Conservation (phyloP, 1,140 invertebrate genomes). For the Prorops nasuta region DNA sequence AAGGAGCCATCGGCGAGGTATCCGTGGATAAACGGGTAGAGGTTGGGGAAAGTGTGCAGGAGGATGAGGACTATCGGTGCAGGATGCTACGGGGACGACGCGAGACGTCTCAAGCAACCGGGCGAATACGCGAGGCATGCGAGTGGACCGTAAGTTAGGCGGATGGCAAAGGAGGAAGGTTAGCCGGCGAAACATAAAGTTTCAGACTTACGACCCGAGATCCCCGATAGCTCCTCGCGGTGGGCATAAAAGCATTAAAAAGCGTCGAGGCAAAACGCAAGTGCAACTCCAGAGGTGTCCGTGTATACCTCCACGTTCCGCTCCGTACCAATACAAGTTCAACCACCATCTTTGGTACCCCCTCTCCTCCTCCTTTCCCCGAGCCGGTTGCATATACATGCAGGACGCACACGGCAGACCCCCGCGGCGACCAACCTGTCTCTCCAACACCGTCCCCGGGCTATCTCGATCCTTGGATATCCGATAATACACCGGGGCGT, state of each 20-base stretch:
- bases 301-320: slow-evolving; percentile 13
- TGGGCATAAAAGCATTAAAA: slow-evolving; percentile 56
- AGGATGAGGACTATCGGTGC: slow-evolving; percentile 23
- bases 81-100: slow-evolving; percentile 35
- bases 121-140: slow-evolving; percentile 30
- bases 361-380: slow-evolving; percentile 13
- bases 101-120: slow-evolving; percentile 54
- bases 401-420: slow-evolving; percentile 40
- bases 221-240: slow-evolving; percentile 56
- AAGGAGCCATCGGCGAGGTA: slow-evolving; percentile 10
- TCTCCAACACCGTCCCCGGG: slow-evolving; percentile 48
- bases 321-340: slow-evolving; percentile 1
- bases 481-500: slow-evolving; percentile 55
- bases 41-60: slow-evolving; percentile 3
- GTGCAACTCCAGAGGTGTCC: too few species aligned
- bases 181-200: slow-evolving; percentile 56
- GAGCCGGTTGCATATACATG: slow-evolving; percentile 26
- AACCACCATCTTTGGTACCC: slow-evolving; percentile 1
- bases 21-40: background rate
- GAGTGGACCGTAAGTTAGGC: slow-evolving; percentile 56
- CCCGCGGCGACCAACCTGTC: slow-evolving; percentile 53
- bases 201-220: slow-evolving; percentile 59
- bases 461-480: slow-evolving; percentile 37
- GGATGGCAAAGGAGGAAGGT: slow-evolving; percentile 39
- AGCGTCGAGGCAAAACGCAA: slow-evolving; percentile 36